phyloP scores from a whole-genome alignment of 2,888 invertebrate genomes.

The Cosmorhoe ocellata region DNA sequence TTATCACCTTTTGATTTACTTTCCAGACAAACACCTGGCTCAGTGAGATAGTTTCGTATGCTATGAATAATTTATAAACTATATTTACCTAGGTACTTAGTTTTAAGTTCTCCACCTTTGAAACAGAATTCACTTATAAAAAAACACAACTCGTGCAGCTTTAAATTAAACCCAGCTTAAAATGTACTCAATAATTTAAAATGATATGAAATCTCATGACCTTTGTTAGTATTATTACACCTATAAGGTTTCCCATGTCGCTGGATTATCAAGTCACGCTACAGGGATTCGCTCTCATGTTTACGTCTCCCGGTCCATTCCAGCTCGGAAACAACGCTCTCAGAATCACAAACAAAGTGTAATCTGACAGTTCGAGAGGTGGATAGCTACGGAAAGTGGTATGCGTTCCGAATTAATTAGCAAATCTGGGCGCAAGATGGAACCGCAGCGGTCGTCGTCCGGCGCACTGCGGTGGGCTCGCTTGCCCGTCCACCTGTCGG shows the following conservation, averaged over 20 bases:
- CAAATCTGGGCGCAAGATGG: constrained; percentile 54
- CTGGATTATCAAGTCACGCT: constrained; percentile 22
- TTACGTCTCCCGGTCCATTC: constrained; percentile 35
- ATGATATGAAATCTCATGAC: constrained; percentile 16
- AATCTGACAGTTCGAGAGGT: constrained; percentile 31
- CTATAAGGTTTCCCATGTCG: constrained; percentile 17
- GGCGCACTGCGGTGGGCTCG: constrained; percentile 47
- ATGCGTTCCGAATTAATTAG: constrained; percentile 65
- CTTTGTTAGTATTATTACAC: constrained; percentile 17
- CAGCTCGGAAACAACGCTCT: constrained; percentile 19
- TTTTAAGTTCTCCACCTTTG: constrained; percentile 20
- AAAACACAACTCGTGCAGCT: neutral
- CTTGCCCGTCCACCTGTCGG: constrained; percentile 57
- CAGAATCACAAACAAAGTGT: constrained; percentile 25
- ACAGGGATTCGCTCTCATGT: constrained; percentile 48
- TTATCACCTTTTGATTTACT: constrained; percentile 30
- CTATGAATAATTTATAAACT: constrained; percentile 31
- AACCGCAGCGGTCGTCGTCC: constrained; percentile 50
- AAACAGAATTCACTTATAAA: constrained; percentile 7
- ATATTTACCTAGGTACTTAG: constrained; percentile 24
- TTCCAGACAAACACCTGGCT: constrained; percentile 30
- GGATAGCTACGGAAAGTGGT: constrained; percentile 41
- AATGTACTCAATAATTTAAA: constrained; percentile 10
- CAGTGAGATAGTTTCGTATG: constrained; percentile 28
- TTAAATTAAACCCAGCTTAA: constrained; percentile 4